phyloP scores from a whole-genome alignment of 2,797 vertebrate genomes.

The Anas acuta region DNA sequence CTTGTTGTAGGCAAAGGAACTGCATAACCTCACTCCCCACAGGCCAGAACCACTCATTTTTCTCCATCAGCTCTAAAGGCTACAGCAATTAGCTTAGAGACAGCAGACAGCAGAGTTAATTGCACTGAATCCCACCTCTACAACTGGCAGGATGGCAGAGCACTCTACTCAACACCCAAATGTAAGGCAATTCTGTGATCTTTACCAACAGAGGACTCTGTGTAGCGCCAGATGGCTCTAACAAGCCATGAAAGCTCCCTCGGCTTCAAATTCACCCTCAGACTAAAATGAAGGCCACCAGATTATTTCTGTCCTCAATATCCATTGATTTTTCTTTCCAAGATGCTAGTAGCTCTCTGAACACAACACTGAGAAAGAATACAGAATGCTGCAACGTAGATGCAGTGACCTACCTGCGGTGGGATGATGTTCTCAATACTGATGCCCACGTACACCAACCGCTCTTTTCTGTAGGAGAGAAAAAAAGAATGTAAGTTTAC shows the following conservation, averaged over 20 bases:
- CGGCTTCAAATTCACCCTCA: not conserved
- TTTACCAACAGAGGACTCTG: not conserved
- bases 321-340: not conserved
- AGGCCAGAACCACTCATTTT: not conserved
- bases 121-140: not conserved
- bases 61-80: not conserved
- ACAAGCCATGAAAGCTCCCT: not conserved
- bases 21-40: not conserved
- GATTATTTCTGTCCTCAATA: not conserved
- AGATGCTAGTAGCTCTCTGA: not conserved
- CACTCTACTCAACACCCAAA: not conserved
- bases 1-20: not conserved
- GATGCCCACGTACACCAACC: constrained; percentile 97
- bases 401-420: constrained; percentile 84
- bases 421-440: constrained; percentile 99
- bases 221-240: not conserved
- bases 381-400: fast-evolving
- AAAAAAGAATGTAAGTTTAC: constrained; percentile 14
- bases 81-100: not conserved
- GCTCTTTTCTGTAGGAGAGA: constrained; percentile 84
- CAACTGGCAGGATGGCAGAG: not conserved
- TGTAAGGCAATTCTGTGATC: not conserved
- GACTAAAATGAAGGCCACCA: not conserved
- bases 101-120: not conserved
- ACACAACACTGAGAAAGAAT: not conserved